phyloP scores from a whole-genome alignment of 2,888 invertebrate genomes.

The Cecidostiba fungosa region DNA sequence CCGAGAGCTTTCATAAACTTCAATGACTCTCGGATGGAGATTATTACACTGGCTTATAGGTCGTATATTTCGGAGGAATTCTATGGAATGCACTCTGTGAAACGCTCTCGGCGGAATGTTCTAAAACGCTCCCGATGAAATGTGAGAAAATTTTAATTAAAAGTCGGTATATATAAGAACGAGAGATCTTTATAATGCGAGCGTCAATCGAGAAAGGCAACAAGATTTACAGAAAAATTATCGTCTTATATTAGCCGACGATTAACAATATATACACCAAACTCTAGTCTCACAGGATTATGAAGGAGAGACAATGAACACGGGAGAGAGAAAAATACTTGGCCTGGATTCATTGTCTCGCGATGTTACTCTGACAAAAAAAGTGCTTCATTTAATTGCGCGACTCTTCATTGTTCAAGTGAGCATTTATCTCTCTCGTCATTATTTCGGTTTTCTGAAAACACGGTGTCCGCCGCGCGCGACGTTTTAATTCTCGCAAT shows the following conservation, averaged over 20 bases:
- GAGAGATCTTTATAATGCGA: no score
- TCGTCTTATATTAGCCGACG: no score
- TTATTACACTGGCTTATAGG: conserved; percentile 23
- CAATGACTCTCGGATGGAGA: conserved; percentile 15
- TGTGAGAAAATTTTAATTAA: conserved; percentile 22
- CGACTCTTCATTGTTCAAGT: neutral
- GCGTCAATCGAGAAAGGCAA: no score
- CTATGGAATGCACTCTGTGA: neutral
- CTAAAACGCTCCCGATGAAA: conserved; percentile 24
- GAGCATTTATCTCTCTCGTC: conserved; percentile 31
- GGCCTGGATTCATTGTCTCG: conserved; percentile 8
- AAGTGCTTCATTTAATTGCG: conserved; percentile 17
- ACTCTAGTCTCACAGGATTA: no score
- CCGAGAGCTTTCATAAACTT: conserved; percentile 12
- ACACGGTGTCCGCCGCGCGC: neutral
- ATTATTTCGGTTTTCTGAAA: conserved; percentile 39
- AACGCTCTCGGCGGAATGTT: neutral
- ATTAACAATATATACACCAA: no score
- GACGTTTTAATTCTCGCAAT: conserved; percentile 42
- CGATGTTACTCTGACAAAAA: neutral
- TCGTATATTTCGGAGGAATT: conserved; percentile 15
- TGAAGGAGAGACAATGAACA: neutral
- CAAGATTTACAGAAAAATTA: no score
- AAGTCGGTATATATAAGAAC: neutral
- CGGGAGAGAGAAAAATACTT: neutral